Conservation (phyloP, 2,113 vertebrate genomes). For the Zootoca vivipara region DNA sequence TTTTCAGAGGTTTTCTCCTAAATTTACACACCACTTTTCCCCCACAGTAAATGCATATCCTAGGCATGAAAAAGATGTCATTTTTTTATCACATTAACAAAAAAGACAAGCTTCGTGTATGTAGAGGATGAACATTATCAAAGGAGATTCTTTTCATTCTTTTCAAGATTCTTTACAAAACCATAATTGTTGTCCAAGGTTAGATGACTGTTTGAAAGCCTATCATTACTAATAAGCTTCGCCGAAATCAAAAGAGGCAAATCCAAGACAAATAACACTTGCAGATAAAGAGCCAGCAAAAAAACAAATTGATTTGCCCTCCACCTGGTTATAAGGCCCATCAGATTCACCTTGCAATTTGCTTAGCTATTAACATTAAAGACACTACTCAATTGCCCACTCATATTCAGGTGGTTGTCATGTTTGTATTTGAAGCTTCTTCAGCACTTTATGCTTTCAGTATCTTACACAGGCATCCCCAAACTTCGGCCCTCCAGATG, state of each 20-base stretch:
- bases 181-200: conserved; percentile 45
- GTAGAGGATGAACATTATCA: conserved; percentile 17
- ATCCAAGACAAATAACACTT: conserved; percentile 17
- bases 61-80: neutral
- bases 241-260: conserved; percentile 32
- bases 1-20: neutral
- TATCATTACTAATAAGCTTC: conserved; percentile 38
- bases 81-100: fast-evolving
- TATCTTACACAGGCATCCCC: neutral
- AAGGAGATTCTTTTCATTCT: conserved; percentile 31
- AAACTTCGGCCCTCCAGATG: no score
- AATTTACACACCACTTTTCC: no score
- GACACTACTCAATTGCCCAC: neutral
- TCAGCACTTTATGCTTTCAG: neutral
- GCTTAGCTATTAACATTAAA: conserved; percentile 26
- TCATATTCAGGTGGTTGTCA: conserved; percentile 9
- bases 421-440: neutral
- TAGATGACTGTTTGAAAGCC: conserved; percentile 43
- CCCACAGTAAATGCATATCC: neutral
- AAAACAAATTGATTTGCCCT: conserved; percentile 23
- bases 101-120: conserved; percentile 23
- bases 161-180: conserved; percentile 12
- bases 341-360: conserved; percentile 28
- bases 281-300: conserved; percentile 29
- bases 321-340: conserved; percentile 23